A percentile compares a stretch with the other conserved stretches of the same genome.
These are phyloP conservation scores for Aspidoscelis tigris DNA, from an alignment of 2,113 vertebrate genomes.

Conservation along the genomic window DNA sequence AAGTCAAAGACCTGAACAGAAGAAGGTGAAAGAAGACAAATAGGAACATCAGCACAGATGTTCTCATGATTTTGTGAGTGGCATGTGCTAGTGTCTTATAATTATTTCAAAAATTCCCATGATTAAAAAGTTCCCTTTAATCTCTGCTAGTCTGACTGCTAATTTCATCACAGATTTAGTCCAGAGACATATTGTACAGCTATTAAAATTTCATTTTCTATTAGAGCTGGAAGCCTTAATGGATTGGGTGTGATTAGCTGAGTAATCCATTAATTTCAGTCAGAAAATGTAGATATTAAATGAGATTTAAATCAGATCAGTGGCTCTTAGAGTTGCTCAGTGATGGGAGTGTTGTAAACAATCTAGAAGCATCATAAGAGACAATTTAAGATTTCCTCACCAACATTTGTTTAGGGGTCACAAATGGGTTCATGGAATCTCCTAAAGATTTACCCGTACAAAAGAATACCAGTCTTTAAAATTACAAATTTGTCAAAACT, in stretches of 20 bases:
- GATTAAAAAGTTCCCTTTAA: constrained; percentile 39
- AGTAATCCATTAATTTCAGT: constrained; percentile 38
- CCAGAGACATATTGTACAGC: constrained; percentile 11
- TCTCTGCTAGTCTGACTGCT: constrained; percentile 5
- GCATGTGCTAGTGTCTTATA: constrained; percentile 15
- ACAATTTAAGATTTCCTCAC: neutral
- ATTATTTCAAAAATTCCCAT: constrained; percentile 43
- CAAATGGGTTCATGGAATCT: too few species aligned
- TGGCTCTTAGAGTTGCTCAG: constrained; percentile 8
- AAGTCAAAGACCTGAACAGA: constrained; percentile 75
- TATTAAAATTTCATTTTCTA: constrained; percentile 29
- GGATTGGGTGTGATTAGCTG: constrained; percentile 34
- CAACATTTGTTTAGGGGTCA: neutral
- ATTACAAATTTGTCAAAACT: too few species aligned
- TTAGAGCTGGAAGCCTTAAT: constrained; percentile 30
- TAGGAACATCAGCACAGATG: neutral
- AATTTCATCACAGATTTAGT: constrained; percentile 2
- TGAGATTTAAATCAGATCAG: constrained; percentile 19
- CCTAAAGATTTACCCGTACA: neutral
- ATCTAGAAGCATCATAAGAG: neutral
- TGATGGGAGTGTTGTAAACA: neutral
- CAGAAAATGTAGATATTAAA: constrained; percentile 14
- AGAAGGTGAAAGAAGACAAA: neutral
- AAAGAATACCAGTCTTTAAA: too few species aligned
- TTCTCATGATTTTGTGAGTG: neutral